Percentiles rank a stretch among this genome's conserved stretches.
These are phyloP conservation scores for Belonocnema kinseyi DNA, from an alignment of 1,140 invertebrate species.

Conservation along the genomic window DNA sequence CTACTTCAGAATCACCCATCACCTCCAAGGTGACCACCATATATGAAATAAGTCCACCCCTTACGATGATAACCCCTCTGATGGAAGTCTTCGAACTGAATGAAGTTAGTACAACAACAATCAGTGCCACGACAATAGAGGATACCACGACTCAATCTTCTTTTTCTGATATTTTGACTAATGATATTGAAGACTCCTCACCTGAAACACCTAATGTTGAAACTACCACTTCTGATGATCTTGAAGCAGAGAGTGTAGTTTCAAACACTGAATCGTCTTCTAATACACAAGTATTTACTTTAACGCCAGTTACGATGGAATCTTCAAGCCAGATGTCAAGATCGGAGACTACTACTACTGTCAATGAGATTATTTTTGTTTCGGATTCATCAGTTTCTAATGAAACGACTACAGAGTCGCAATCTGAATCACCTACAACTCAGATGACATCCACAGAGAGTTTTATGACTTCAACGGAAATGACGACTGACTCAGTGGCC, in stretches of 20 bases:
- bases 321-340: neutral
- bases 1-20: neutral
- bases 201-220: neutral
- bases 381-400: neutral
- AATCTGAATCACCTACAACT: neutral
- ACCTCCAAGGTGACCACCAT: neutral
- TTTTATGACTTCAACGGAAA: neutral
- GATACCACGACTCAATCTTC: neutral
- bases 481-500: neutral
- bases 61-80: neutral
- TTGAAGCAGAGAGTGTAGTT: neutral
- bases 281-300: neutral
- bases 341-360: neutral
- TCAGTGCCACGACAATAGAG: neutral
- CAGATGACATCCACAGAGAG: neutral
- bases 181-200: neutral
- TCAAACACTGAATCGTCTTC: neutral
- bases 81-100: neutral
- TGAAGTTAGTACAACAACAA: neutral
- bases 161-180: neutral
- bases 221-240: constrained; percentile 22
- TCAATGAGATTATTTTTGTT: neutral
- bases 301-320: neutral
- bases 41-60: neutral
- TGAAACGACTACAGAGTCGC: neutral